Evolutionary conservation across 2,113 vertebrate species (phyloP), one percentile per base, ranked within the genome.

Genomic region (Eira barbara): DNA sequence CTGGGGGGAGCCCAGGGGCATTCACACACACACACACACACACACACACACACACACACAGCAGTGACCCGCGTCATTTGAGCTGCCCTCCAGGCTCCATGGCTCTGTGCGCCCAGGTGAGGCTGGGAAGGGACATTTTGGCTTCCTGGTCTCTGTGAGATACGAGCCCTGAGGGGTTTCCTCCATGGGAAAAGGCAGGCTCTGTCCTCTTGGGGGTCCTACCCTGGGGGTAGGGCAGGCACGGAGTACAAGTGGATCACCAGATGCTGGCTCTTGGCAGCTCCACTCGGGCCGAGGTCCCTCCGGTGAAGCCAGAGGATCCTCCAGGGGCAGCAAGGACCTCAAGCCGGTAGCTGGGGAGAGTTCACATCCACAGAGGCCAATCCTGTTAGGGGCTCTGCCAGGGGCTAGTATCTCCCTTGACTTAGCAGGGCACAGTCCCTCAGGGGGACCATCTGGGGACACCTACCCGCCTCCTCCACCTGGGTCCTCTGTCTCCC

Each of bases 111-210:
- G 9, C 34, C 14, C 42, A 3, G 20, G 15, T 10, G 11, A 67
- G 47, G n/a, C 45, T 21, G n/a, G 59, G 89, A 20, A 49, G 76
- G 42, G 76, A 42, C 9, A 20, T 42, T 20, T 1, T 9, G 76
- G 25, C 23, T 25, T 36, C 34, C 73, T 27, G 73, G 74, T 17
- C 57, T 12, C 88, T 3, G 4, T 0, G 10, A 47, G 31, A 25
- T 20, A 23, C 0, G 14, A 47, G 42, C 57, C 21, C 42, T 0
- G 0, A 9, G 89, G 61, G 59, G 3, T 55, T 67, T 55, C n/a
- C 27, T 69, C 59, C 7, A 0, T 4, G 12, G 76, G 45, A 15
- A 78, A 31, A 67, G 47, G 7, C 47, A 17, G 61, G 11, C 18
- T 31, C 59, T 55, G 45, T 49, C 59, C 31, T 2, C 73, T 74